Conservation (phyloP, 2,888 invertebrate genomes). For the Axea sp. region DNA sequence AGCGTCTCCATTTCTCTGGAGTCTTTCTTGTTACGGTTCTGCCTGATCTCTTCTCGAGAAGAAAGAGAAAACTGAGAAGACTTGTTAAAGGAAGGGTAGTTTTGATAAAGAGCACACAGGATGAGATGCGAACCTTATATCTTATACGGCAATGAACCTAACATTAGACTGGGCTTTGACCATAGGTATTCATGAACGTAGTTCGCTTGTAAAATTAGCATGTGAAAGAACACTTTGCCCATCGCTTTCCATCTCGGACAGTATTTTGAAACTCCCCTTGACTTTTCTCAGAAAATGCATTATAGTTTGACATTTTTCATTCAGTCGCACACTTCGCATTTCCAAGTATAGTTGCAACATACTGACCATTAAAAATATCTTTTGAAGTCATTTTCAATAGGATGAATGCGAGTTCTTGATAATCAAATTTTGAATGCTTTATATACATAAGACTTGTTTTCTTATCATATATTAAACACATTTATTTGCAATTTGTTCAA, state of each 20-base stretch:
- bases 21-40: constrained; percentile 47
- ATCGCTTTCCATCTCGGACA: constrained; percentile 69
- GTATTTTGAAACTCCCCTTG: constrained; percentile 42
- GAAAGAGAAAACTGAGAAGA: constrained; percentile 45
- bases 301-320: constrained; percentile 31
- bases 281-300: constrained; percentile 33
- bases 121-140: constrained; percentile 32
- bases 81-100: constrained; percentile 40
- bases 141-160: constrained; percentile 55
- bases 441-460: no score
- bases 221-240: constrained; percentile 78
- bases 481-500: no score
- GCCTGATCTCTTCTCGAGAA: constrained; percentile 43
- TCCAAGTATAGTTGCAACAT: constrained; percentile 33
- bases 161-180: constrained; percentile 71
- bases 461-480: no score
- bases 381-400: constrained; percentile 35
- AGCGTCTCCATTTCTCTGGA: constrained; percentile 69
- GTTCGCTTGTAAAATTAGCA: constrained; percentile 76
- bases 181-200: constrained; percentile 77
- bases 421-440: no score
- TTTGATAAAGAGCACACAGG: constrained; percentile 45
- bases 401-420: no score
- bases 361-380: constrained; percentile 44
- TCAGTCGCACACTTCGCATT: constrained; percentile 31